phyloP scores from a whole-genome alignment of 2,888 invertebrate genomes.

The Encarsia formosa region DNA sequence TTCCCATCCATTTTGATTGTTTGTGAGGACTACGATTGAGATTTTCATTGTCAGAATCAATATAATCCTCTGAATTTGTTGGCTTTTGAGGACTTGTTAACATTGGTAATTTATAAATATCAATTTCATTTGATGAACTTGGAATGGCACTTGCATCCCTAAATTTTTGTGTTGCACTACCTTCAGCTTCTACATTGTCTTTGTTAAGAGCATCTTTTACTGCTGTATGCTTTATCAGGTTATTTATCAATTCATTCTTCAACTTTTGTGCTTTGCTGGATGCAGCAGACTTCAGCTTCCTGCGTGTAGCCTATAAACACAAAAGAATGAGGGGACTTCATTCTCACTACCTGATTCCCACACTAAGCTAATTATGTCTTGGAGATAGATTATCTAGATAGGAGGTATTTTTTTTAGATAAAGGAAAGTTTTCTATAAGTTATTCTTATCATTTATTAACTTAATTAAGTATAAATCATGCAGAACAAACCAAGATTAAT shows the following conservation, averaged over 20 bases:
- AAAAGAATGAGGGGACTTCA: constrained; percentile 39
- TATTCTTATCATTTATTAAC: no score
- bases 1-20: constrained; percentile 49
- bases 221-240: constrained; percentile 75
- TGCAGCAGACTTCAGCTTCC: constrained; percentile 65
- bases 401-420: constrained; percentile 33
- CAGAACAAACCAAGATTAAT: no score
- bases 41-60: constrained; percentile 51
- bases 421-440: no score
- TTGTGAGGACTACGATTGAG: constrained; percentile 50
- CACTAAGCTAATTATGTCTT: constrained; percentile 40
- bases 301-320: constrained; percentile 65
- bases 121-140: constrained; percentile 19
- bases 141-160: constrained; percentile 20
- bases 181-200: constrained; percentile 51
- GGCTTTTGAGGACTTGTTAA: constrained; percentile 41
- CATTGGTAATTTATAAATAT: constrained; percentile 66
- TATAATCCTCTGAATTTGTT: constrained; percentile 49
- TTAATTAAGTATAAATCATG: no score
- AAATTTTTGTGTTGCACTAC: constrained; percentile 21
- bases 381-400: constrained; percentile 43
- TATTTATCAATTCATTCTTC: constrained; percentile 72
- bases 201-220: constrained; percentile 63
- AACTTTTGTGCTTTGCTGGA: constrained; percentile 55
- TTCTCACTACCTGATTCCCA: constrained; percentile 47